Evolutionary conservation across 2,888 invertebrate species (phyloP).

Genomic region (Steinernema hermaphroditum): DNA sequence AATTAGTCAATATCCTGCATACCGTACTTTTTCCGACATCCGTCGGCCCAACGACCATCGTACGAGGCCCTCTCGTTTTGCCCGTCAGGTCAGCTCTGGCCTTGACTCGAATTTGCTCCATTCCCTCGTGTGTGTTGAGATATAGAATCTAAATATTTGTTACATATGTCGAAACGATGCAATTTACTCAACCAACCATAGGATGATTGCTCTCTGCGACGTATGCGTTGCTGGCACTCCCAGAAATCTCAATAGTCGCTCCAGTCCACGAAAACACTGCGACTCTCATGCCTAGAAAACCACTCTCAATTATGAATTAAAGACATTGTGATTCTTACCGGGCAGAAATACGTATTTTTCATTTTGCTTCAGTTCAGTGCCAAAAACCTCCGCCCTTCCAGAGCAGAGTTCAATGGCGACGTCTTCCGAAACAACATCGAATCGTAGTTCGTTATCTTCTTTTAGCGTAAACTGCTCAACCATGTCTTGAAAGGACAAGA

Average conservation of each 20-base stretch:
- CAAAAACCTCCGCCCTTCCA: constrained; percentile 93
- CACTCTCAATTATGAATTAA: no score
- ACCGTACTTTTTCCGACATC: constrained; percentile 96
- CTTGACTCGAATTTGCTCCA: constrained; percentile 83
- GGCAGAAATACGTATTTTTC: constrained; percentile 72
- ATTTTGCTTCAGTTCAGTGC: constrained; percentile 88
- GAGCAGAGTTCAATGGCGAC: constrained; percentile 75
- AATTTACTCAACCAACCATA: constrained; percentile 43
- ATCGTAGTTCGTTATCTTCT: constrained; percentile 61
- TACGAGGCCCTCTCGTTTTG: constrained; percentile 47
- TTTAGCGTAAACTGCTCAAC: constrained; percentile 51
- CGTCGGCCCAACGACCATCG: constrained; percentile 74
- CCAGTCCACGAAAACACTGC: constrained; percentile 96
- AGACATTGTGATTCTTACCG: no score
- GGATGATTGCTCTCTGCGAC: constrained; percentile 78
- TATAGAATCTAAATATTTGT: constrained; percentile 73
- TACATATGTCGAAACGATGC: constrained; percentile 2
- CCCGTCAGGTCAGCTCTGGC: constrained; percentile 69
- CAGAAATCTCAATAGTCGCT: constrained; percentile 82
- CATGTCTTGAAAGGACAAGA: no score
- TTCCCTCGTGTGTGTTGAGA: constrained; percentile 88
- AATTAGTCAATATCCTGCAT: constrained; percentile 84
- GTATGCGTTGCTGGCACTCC: constrained; percentile 89
- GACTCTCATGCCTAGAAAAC: constrained; percentile 81
- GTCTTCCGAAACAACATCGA: constrained; percentile 55